These are phyloP conservation scores for Stichopus chloronotus DNA, from an alignment of 35 echinoderm and acorn worm species.

Conservation along the genomic window DNA sequence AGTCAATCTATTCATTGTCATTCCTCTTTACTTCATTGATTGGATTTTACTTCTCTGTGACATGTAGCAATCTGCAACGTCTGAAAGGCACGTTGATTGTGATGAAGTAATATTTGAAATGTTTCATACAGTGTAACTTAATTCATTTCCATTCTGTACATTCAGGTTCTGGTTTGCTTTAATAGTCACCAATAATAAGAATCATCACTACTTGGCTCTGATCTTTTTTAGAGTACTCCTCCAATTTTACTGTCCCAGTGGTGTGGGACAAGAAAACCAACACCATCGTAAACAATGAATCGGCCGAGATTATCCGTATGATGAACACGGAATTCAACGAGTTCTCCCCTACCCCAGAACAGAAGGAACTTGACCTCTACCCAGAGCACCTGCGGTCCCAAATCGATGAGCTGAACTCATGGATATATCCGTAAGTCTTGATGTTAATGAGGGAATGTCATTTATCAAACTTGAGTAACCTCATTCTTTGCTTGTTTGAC, in stretches of 20 bases:
- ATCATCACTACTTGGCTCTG: neutral
- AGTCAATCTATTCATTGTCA: too few relatives aligned
- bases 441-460: neutral
- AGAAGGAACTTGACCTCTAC: constrained; percentile 74
- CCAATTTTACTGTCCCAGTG: constrained; percentile 76
- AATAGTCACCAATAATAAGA: too few relatives aligned
- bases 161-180: too few relatives aligned
- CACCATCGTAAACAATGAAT: constrained; percentile 93
- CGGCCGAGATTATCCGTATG: constrained; percentile 87
- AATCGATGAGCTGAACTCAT: constrained; percentile 79
- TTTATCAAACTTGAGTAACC: neutral
- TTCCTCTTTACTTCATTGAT: too few relatives aligned
- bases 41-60: too few relatives aligned
- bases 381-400: constrained; percentile 65
- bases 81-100: neutral
- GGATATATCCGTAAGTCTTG: constrained; percentile 77
- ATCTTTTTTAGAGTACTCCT: constrained; percentile 53
- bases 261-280: constrained; percentile 80
- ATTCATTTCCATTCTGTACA: neutral
- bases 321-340: constrained; percentile 85
- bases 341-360: constrained; percentile 66
- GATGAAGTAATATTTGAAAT: neutral
- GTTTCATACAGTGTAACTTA: neutral
- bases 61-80: neutral
- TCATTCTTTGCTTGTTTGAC: neutral